phyloP scores from a whole-genome alignment of 2,888 invertebrate genomes.

The Gymnocheta viridis region DNA sequence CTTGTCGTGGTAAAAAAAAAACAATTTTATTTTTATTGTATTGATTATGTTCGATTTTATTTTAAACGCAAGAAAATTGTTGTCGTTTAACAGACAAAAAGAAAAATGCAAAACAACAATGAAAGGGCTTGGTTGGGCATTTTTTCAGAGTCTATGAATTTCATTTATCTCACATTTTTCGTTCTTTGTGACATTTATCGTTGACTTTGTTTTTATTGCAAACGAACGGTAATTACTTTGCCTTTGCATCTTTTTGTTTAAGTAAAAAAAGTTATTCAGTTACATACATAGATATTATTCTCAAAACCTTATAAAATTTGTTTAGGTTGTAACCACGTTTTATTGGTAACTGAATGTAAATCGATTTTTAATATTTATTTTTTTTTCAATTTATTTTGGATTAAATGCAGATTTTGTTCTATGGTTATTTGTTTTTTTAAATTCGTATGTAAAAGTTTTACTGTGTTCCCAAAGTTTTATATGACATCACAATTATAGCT shows the following conservation, averaged over 20 bases:
- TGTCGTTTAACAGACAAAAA: slow-evolving; percentile 18
- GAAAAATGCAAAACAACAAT: slow-evolving; percentile 13
- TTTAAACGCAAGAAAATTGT: slow-evolving; percentile 38
- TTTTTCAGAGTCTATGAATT: slow-evolving; percentile 1
- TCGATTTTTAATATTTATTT: too few species aligned
- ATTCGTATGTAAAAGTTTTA: neutral
- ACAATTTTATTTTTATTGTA: slow-evolving; percentile 21
- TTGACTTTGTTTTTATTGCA: slow-evolving; percentile 36
- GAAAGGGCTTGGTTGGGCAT: slow-evolving; percentile 18
- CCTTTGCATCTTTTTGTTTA: slow-evolving; percentile 8
- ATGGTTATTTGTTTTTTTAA: neutral
- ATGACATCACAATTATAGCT: too few species aligned
- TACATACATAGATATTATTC: neutral
- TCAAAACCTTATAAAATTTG: neutral
- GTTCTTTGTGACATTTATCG: slow-evolving; percentile 62
- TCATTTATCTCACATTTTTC: slow-evolving; percentile 46
- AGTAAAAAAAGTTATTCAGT: neutral
- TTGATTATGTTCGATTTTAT: slow-evolving; percentile 66
- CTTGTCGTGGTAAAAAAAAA: slow-evolving; percentile 26
- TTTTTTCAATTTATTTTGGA: too few species aligned
- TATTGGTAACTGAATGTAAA: neutral
- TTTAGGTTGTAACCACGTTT: slow-evolving; percentile 20
- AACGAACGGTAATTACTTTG: slow-evolving; percentile 54
- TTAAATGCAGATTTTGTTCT: neutral
- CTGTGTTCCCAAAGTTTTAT: too few species aligned